phyloP scores from a whole-genome alignment of 2,797 vertebrate species.

The Aeoliscus strigatus region DNA sequence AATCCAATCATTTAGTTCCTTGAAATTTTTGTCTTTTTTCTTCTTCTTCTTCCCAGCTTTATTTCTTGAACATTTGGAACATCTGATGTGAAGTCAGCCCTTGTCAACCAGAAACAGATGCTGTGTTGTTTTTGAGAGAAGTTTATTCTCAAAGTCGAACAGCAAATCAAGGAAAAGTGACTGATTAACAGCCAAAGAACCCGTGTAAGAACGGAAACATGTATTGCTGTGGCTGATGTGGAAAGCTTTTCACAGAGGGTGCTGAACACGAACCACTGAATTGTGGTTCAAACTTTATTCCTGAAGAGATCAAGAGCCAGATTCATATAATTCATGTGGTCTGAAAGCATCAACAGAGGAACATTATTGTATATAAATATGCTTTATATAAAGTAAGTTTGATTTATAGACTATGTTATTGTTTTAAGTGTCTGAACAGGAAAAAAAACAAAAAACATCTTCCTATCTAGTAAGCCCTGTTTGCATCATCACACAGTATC shows the following conservation, averaged over 20 bases:
- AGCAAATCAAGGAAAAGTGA: constrained; percentile 32
- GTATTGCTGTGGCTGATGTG: constrained; percentile 27
- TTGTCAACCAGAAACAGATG: constrained; percentile 42
- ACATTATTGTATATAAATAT: no score
- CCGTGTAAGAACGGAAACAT: constrained; percentile 32
- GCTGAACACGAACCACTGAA: constrained; percentile 11
- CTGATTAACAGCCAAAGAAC: constrained; percentile 37
- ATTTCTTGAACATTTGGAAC: constrained; percentile 3
- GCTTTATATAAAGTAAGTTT: no score
- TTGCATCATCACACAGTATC: no score
- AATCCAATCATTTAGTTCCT: constrained; percentile 8
- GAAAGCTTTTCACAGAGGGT: constrained; percentile 17
- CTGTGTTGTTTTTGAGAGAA: constrained; percentile 11
- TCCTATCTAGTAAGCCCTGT: no score
- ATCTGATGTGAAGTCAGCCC: no score
- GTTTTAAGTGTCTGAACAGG: no score
- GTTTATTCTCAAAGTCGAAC: constrained; percentile 19
- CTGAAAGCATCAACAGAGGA: no score
- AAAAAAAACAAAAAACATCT: no score
- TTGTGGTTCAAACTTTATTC: constrained; percentile 21
- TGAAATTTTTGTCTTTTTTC: background rate
- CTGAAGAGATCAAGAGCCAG: constrained; percentile 4
- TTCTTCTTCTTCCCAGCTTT: constrained; percentile 7
- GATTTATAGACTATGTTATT: no score
- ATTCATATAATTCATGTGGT: constrained; percentile 1